These are phyloP conservation scores for Bujurquina vittata DNA, from an alignment of 2,113 vertebrate species.

Conservation along the genomic window DNA sequence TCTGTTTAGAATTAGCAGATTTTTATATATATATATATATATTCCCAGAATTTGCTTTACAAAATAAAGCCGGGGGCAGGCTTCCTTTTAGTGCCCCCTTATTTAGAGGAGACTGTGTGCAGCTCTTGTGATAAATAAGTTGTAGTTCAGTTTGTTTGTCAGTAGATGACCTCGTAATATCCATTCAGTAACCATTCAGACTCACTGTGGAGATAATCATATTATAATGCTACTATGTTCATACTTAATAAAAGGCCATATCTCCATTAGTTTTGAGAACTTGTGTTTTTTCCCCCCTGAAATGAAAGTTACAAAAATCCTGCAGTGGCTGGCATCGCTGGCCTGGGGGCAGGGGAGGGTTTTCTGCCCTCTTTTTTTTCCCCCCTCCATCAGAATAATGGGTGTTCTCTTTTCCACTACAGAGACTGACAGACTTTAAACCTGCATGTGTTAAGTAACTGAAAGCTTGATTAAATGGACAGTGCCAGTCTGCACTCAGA, in stretches of 20 bases:
- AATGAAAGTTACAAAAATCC: neutral
- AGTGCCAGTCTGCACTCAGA: neutral
- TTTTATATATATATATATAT: neutral
- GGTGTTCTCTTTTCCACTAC: neutral
- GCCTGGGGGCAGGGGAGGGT: too few relatives aligned
- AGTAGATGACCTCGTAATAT: neutral
- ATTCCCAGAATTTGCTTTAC: neutral
- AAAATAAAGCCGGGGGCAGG: neutral
- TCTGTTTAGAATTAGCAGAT: neutral
- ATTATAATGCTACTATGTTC: neutral
- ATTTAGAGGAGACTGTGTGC: neutral
- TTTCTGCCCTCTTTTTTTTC: neutral
- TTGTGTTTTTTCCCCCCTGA: neutral
- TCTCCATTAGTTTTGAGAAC: neutral
- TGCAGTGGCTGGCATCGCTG: neutral
- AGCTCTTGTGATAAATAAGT: neutral
- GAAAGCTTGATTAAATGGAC: slow-evolving; percentile 30
- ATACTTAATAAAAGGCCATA: neutral
- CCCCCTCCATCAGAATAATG: neutral
- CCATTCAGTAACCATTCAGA: neutral
- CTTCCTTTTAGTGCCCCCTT: neutral
- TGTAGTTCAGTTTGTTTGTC: neutral
- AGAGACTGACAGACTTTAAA: neutral
- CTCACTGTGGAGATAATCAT: neutral
- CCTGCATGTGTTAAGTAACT: slow-evolving; percentile 4